These are phyloP conservation scores for Drosophila quinaria DNA, from an alignment of 2,888 invertebrate species.

Conservation along the genomic window DNA sequence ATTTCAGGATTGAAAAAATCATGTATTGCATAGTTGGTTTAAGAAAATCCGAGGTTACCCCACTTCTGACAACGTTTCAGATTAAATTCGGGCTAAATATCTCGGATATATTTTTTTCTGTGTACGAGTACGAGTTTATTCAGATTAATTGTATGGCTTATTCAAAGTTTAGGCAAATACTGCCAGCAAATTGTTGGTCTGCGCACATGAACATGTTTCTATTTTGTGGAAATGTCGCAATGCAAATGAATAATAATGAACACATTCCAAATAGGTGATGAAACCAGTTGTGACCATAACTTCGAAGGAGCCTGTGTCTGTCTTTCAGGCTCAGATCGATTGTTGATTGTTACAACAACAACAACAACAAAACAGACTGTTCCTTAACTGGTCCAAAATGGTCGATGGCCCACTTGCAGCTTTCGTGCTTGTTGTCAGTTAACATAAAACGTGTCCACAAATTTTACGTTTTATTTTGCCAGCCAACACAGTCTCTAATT, in stretches of 20 bases:
- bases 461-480: conserved; percentile 23
- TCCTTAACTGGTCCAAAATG: conserved; percentile 29
- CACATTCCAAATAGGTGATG: conserved; percentile 66
- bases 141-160: conserved; percentile 33
- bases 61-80: no score
- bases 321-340: conserved; percentile 47
- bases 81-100: no score
- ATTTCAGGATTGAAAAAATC: no score
- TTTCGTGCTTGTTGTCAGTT: conserved; percentile 47
- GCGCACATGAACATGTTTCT: conserved; percentile 61
- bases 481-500: conserved; percentile 13
- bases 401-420: conserved; percentile 46
- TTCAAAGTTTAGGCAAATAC: conserved; percentile 47
- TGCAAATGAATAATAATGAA: conserved; percentile 64
- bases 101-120: no score
- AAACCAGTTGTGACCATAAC: conserved; percentile 77
- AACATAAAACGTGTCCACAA: conserved; percentile 57
- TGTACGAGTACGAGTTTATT: neutral
- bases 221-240: conserved; percentile 65
- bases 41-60: no score
- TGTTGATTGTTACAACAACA: conserved; percentile 26
- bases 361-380: conserved; percentile 8
- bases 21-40: no score
- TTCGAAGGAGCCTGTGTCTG: conserved; percentile 50
- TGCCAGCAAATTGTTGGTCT: conserved; percentile 39